Conservation (phyloP, 92 coral and sea anemone species). For the Zoanthus sansibaricus region DNA sequence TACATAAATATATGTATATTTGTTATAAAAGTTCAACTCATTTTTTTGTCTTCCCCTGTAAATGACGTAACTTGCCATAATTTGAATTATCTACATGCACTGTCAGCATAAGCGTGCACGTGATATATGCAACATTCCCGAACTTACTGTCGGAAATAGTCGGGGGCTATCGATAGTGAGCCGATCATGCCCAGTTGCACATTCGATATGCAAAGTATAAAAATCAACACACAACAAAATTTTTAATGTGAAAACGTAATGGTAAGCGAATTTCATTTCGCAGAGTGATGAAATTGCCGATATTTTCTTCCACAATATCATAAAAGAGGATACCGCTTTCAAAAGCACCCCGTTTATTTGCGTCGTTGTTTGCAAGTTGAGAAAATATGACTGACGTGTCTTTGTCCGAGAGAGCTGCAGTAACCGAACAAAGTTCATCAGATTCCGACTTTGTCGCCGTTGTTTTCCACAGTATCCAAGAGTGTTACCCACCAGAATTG, state of each 20-base stretch:
- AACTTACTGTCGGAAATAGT: background rate
- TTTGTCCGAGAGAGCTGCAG: background rate
- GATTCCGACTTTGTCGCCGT: conserved; percentile 97
- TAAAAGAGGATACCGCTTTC: too few species aligned
- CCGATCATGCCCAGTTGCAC: background rate
- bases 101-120: background rate
- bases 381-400: conserved; percentile 4
- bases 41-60: too few species aligned
- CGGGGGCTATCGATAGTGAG: background rate
- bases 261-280: background rate
- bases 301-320: too few species aligned
- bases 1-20: too few species aligned
- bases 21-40: too few species aligned
- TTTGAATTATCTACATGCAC: background rate
- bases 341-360: too few species aligned
- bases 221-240: background rate
- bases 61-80: background rate
- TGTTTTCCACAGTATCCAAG: conserved; percentile 88
- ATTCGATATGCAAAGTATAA: background rate
- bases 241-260: background rate
- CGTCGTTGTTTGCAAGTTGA: background rate
- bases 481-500: conserved; percentile 82
- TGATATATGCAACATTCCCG: background rate
- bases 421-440: conserved; percentile 21
- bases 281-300: too few species aligned